Evolutionary conservation across 2,797 vertebrate genomes (phyloP).

Genomic region (Gymnothorax reevesii): DNA sequence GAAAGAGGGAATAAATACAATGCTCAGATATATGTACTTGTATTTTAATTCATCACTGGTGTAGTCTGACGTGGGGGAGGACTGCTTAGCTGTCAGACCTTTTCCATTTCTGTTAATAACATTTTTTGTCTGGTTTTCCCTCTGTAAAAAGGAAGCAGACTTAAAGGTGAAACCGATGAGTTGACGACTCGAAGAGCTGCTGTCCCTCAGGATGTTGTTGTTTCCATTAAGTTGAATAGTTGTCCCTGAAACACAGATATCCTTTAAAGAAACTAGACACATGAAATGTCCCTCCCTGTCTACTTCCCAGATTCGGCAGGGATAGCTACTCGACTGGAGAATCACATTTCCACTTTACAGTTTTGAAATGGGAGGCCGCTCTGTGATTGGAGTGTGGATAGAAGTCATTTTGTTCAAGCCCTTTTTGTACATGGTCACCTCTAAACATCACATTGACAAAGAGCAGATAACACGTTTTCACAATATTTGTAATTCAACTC

Average conservation of each 20-base stretch:
- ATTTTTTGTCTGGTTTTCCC: conserved; percentile 15
- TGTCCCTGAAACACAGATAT: conserved; percentile 21
- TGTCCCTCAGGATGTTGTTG: conserved; percentile 12
- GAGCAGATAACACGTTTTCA: background rate
- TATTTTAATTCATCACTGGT: background rate
- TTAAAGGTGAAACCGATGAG: conserved; percentile 16
- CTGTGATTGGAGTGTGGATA: background rate
- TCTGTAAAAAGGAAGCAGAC: conserved; percentile 23
- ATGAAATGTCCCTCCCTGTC: conserved; percentile 11
- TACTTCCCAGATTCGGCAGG: background rate
- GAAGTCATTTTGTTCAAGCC: background rate
- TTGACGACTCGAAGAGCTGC: background rate
- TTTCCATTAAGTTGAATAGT: conserved; percentile 27
- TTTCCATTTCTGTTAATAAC: conserved; percentile 17
- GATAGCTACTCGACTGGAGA: conserved; percentile 9
- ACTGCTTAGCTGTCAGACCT: background rate
- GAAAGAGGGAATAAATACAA: background rate
- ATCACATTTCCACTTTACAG: conserved; percentile 8
- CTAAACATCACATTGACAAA: conserved; percentile 10
- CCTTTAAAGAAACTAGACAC: conserved; percentile 24
- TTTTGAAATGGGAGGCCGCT: background rate
- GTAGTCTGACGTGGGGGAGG: background rate
- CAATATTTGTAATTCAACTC: conserved; percentile 16
- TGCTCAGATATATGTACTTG: background rate
- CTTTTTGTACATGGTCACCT: background rate